A percentile compares a stretch with the other conserved stretches of the same genome.
Conservation (phyloP, 2,888 invertebrate genomes). For the Scelioninae gen. 2 region DNA sequence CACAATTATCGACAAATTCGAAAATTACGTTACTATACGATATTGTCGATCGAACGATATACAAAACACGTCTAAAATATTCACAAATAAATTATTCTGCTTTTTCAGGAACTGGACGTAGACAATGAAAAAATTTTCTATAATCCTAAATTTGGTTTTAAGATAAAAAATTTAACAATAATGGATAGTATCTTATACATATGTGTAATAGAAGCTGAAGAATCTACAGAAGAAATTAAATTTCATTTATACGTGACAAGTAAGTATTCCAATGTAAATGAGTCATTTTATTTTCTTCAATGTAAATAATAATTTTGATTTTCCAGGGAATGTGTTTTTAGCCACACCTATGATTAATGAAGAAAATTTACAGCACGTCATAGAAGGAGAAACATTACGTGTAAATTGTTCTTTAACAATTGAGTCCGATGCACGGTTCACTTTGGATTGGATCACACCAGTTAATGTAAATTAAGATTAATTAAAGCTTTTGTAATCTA, state of each 20-base stretch:
- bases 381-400: conserved; percentile 66
- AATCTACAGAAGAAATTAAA: conserved; percentile 18
- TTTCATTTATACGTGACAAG: conserved; percentile 53
- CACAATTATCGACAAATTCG: too few relatives aligned
- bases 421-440: conserved; percentile 55
- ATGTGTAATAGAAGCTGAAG: conserved; percentile 52
- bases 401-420: conserved; percentile 66
- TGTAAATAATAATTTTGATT: too few relatives aligned
- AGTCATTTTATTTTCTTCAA: not conserved
- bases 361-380: conserved; percentile 64
- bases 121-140: conserved; percentile 63
- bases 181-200: conserved; percentile 63
- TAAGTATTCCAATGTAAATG: conserved; percentile 29
- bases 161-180: conserved; percentile 68
- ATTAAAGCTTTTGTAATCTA: too few relatives aligned
- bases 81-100: not conserved
- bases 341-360: conserved; percentile 15
- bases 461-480: conserved; percentile 24
- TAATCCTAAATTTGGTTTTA: conserved; percentile 76
- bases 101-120: conserved; percentile 32
- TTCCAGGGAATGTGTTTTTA: not conserved
- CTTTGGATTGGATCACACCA: conserved; percentile 66
- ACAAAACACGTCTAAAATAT: too few relatives aligned
- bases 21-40: too few relatives aligned
- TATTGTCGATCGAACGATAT: too few relatives aligned